Percentiles rank a stretch among this genome's conserved stretches.
phyloP scores from a whole-genome alignment of 2,797 vertebrate genomes.

The Melopsittacus undulatus region DNA sequence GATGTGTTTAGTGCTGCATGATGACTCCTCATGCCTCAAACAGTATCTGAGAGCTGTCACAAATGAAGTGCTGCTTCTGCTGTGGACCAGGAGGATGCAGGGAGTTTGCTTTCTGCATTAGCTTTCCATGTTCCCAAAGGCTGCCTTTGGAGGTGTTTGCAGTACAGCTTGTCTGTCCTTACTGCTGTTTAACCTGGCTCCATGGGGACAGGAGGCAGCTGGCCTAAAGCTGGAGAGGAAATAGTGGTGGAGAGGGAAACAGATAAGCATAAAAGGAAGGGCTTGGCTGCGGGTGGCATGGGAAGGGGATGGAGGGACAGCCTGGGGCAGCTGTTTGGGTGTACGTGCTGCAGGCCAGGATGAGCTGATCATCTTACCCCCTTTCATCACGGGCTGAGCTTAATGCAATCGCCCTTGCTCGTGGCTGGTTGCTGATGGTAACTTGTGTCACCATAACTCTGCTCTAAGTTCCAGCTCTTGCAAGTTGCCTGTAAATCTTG shows the following conservation, averaged over 20 bases:
- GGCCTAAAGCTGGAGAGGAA: background rate
- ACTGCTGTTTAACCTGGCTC: background rate
- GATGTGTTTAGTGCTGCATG: background rate
- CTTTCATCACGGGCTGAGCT: background rate
- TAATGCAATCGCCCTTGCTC: background rate
- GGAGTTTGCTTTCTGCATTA: background rate
- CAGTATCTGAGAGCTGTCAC: background rate
- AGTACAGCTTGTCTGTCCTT: background rate
- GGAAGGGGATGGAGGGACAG: background rate
- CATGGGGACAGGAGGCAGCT: background rate
- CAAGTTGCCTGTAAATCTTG: background rate
- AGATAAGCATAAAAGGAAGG: background rate
- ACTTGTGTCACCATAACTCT: background rate
- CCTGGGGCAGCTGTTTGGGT: background rate
- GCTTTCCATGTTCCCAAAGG: background rate
- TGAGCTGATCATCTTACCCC: background rate
- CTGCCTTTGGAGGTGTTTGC: background rate
- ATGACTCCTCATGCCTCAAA: background rate
- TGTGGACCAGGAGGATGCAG: accelerated
- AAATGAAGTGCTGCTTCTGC: background rate
- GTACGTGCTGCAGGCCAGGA: background rate
- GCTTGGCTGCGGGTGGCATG: background rate
- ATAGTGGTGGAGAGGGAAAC: background rate
- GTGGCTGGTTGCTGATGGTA: background rate
- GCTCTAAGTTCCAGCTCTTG: background rate